These are phyloP conservation scores for Apteryx owenii DNA, from an alignment of 2,113 vertebrate genomes.

Conservation along the genomic window DNA sequence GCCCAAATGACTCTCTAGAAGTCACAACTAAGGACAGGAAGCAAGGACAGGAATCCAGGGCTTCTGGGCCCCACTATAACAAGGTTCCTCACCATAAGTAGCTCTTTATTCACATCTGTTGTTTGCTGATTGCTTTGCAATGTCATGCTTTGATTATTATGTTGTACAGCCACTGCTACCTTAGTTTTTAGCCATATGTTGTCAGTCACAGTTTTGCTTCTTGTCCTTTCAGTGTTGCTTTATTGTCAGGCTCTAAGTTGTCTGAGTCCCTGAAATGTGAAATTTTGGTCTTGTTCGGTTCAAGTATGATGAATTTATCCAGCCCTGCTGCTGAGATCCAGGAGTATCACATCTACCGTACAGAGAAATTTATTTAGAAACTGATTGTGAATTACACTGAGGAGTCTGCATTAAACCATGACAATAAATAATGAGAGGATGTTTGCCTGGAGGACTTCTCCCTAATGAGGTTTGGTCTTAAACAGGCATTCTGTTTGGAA, in stretches of 20 bases:
- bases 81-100: neutral
- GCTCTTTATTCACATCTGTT: neutral
- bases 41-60: neutral
- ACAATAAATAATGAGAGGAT: constrained; percentile 58
- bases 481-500: constrained; percentile 9
- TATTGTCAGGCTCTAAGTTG: constrained; percentile 5
- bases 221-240: neutral
- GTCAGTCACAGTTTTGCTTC: neutral
- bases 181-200: neutral
- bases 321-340: neutral
- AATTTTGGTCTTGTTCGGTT: constrained; percentile 7
- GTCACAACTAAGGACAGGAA: neutral
- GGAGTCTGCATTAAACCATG: constrained; percentile 45
- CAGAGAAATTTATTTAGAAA: constrained; percentile 39
- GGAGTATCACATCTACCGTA: constrained; percentile 9
- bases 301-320: neutral
- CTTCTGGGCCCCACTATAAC: neutral
- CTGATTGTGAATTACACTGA: constrained; percentile 1
- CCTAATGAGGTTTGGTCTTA: constrained; percentile 46
- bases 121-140: neutral
- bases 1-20: neutral
- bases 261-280: neutral
- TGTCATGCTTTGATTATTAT: neutral
- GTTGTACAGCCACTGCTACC: neutral
- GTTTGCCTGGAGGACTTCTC: constrained; percentile 40